A percentile compares a stretch with the other conserved stretches of the same genome.
phyloP scores from a whole-genome alignment of 2,888 invertebrate species.

The Meliscaeva auricollis region DNA sequence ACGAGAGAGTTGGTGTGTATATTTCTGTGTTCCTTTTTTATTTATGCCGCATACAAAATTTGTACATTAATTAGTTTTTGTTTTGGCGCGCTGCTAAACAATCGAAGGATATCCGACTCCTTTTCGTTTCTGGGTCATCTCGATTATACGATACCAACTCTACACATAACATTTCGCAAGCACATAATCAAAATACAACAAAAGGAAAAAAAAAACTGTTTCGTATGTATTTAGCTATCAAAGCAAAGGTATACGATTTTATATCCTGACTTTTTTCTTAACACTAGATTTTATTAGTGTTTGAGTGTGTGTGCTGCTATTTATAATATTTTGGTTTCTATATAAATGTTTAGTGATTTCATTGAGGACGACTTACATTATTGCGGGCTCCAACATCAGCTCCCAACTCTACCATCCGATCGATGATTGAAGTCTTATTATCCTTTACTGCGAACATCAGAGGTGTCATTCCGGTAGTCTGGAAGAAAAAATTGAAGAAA shows the following conservation, averaged over 20 bases:
- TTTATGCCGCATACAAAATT: constrained; percentile 62
- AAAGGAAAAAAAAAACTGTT: constrained; percentile 43
- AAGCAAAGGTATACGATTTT: constrained; percentile 2
- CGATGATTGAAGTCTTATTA: constrained; percentile 95
- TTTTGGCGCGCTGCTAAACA: constrained; percentile 70
- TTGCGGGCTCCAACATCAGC: constrained; percentile 96
- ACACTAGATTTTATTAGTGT: constrained; percentile 34
- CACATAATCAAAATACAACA: constrained; percentile 52
- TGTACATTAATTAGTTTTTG: constrained; percentile 69
- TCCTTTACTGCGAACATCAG: constrained; percentile 98
- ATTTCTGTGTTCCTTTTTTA: constrained; percentile 27
- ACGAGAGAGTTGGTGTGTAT: not conserved
- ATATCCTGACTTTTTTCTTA: constrained; percentile 11
- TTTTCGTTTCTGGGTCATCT: constrained; percentile 74
- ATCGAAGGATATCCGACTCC: constrained; percentile 69
- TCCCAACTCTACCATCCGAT: constrained; percentile 96
- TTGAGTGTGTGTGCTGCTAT: constrained; percentile 53
- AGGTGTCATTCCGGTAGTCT: constrained; percentile 97
- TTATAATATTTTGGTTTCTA: constrained; percentile 50
- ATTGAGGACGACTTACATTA: constrained; percentile 89
- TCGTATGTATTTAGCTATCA: constrained; percentile 27
- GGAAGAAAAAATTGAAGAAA: constrained; percentile 82
- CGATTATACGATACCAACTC: constrained; percentile 46
- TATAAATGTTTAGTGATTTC: constrained; percentile 45
- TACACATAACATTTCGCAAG: constrained; percentile 45